phyloP scores from a whole-genome alignment of 2,888 invertebrate species.

The Perdita meconis region DNA sequence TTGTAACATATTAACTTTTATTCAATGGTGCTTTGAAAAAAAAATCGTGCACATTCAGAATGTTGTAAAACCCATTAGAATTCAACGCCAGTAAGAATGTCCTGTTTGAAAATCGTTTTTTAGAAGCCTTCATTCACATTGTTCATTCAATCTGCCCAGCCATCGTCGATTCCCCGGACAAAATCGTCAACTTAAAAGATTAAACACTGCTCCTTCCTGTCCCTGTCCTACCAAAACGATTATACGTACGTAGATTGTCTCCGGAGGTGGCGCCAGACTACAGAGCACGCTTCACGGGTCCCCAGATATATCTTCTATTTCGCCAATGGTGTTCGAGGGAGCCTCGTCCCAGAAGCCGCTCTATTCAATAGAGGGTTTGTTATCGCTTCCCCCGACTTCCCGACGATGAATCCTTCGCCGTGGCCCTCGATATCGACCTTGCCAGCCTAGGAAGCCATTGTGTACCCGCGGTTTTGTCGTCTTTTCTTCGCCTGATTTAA shows the following conservation, averaged over 20 bases:
- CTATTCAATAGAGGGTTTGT: constrained; percentile 67
- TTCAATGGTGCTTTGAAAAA: too few relatives aligned
- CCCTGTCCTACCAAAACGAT: constrained; percentile 24
- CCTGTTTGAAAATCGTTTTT: not conserved
- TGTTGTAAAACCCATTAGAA: not conserved
- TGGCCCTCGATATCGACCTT: constrained; percentile 42
- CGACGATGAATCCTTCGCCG: constrained; percentile 50
- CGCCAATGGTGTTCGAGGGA: constrained; percentile 64
- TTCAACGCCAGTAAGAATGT: not conserved
- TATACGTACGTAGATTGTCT: constrained; percentile 40
- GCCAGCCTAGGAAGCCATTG: constrained; percentile 51
- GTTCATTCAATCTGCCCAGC: not conserved
- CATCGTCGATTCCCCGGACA: constrained; percentile 23
- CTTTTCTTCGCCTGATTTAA: constrained; percentile 58
- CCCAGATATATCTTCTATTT: constrained; percentile 64
- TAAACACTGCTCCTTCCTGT: constrained; percentile 44
- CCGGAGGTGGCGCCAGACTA: constrained; percentile 28
- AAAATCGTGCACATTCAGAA: too few relatives aligned
- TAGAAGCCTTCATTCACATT: not conserved
- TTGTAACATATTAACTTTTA: too few relatives aligned
- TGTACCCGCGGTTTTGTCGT: constrained; percentile 59
- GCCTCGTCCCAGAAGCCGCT: constrained; percentile 45
- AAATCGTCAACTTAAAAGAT: constrained; percentile 57
- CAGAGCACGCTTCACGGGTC: constrained; percentile 40
- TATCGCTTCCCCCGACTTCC: constrained; percentile 60